Evolutionary conservation across 2,888 invertebrate genomes (phyloP).

Genomic region (Ariolimax columbianus): DNA sequence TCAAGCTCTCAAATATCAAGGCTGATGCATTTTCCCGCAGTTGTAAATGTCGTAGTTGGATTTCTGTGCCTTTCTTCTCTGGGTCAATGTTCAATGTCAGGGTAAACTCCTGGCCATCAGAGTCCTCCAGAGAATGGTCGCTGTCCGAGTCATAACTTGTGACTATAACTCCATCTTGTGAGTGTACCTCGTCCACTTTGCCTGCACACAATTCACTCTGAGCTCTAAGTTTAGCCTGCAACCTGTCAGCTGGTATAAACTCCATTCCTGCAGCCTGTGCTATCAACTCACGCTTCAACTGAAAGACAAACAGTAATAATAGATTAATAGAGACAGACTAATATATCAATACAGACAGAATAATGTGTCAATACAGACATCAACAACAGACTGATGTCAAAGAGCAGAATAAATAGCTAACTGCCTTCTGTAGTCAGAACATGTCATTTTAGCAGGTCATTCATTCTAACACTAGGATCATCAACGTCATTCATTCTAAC

Average conservation of each 20-base stretch:
- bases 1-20: constrained; percentile 69
- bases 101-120: constrained; percentile 40
- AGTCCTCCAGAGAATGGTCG: constrained; percentile 27
- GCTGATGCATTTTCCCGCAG: constrained; percentile 74
- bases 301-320: constrained; percentile 39
- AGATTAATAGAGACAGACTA: neutral
- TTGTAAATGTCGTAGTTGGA: constrained; percentile 72
- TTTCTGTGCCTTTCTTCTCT: constrained; percentile 73
- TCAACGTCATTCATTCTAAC: too few species aligned
- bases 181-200: neutral
- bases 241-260: constrained; percentile 72
- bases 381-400: neutral
- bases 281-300: constrained; percentile 71
- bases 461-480: too few species aligned
- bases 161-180: constrained; percentile 13
- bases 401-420: neutral
- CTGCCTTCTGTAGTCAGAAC: neutral
- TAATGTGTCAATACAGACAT: too few species aligned
- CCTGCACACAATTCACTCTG: constrained; percentile 18
- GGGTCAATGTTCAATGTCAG: constrained; percentile 47
- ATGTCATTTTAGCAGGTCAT: too few species aligned
- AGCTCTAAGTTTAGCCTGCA: constrained; percentile 56
- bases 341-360: neutral
- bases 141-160: constrained; percentile 36
- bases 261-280: constrained; percentile 76